Evolutionary conservation across 2,888 invertebrate genomes (phyloP).

Genomic region (Metellina segmentata): DNA sequence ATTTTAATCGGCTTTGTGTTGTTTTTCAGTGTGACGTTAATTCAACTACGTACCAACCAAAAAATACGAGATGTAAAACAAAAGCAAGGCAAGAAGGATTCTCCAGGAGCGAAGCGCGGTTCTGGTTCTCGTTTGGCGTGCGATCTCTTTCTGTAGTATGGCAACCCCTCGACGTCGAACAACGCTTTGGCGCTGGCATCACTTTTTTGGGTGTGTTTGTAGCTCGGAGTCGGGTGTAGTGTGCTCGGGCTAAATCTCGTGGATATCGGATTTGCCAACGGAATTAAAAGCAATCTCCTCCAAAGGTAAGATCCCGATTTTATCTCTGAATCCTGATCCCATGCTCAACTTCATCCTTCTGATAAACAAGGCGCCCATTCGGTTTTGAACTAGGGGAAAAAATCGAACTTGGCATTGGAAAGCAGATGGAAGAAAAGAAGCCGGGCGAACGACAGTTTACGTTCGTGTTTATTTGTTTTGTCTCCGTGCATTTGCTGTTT

Average conservation of each 20-base stretch:
- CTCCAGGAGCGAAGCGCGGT: neutral
- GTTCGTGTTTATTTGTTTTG: constrained; percentile 1
- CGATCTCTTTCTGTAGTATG: neutral
- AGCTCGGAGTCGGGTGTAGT: constrained; percentile 8
- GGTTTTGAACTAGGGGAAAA: neutral
- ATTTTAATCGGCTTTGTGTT: no score
- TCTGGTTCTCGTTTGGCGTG: constrained; percentile 9
- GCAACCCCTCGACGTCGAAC: constrained; percentile 20
- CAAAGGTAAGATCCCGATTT: constrained; percentile 14
- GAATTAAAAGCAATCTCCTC: constrained; percentile 22
- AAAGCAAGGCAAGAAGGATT: neutral
- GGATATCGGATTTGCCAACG: constrained; percentile 27
- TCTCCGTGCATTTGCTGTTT: neutral
- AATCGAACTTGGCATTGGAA: neutral
- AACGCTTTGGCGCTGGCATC: constrained; percentile 45
- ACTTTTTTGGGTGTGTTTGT: constrained; percentile 52
- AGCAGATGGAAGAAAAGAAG: neutral
- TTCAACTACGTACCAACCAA: no score
- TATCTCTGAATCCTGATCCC: neutral
- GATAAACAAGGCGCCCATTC: neutral
- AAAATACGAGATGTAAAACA: neutral
- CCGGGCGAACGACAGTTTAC: neutral
- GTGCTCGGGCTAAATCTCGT: constrained; percentile 14
- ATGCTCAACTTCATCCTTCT: neutral
- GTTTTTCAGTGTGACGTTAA: no score